These are phyloP conservation scores for Lasioglossum calceatum DNA, from an alignment of 2,888 invertebrate species.

Conservation along the genomic window DNA sequence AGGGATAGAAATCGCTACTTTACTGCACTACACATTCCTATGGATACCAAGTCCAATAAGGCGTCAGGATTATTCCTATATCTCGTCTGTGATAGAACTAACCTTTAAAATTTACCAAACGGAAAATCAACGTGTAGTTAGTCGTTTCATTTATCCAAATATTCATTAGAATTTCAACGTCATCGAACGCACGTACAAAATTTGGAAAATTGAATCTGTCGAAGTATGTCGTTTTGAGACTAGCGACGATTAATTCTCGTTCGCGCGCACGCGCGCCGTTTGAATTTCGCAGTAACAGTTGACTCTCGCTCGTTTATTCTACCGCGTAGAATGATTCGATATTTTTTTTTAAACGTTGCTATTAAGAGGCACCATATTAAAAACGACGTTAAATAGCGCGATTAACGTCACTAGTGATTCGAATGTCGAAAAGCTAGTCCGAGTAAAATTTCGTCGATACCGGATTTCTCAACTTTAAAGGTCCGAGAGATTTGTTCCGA, in stretches of 20 bases:
- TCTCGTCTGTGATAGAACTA: neutral
- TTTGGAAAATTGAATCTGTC: neutral
- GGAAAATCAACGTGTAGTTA: neutral
- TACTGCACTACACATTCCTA: too few relatives aligned
- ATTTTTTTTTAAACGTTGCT: conserved; percentile 43
- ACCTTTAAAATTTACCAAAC: neutral
- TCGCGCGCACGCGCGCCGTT: neutral
- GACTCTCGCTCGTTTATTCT: conserved; percentile 47
- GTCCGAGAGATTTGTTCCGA: conserved; percentile 25
- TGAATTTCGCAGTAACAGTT: neutral
- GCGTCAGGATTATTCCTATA: too few relatives aligned
- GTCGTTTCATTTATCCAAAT: neutral
- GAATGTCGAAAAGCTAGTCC: conserved; percentile 45
- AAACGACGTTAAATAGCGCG: conserved; percentile 46
- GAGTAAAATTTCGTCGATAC: conserved; percentile 51
- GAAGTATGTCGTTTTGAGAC: neutral
- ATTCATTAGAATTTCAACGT: neutral
- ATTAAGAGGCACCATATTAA: conserved; percentile 65
- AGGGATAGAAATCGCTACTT: too few relatives aligned
- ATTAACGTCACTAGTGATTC: conserved; percentile 35
- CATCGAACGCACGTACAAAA: neutral
- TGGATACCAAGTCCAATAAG: too few relatives aligned
- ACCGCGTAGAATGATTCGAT: conserved; percentile 18
- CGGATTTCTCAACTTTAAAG: conserved; percentile 38
- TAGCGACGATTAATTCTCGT: neutral